Percentiles rank a stretch among this genome's conserved stretches.
Conservation (phyloP, 1,140 invertebrate genomes). For the Brachionus paranguensis region DNA sequence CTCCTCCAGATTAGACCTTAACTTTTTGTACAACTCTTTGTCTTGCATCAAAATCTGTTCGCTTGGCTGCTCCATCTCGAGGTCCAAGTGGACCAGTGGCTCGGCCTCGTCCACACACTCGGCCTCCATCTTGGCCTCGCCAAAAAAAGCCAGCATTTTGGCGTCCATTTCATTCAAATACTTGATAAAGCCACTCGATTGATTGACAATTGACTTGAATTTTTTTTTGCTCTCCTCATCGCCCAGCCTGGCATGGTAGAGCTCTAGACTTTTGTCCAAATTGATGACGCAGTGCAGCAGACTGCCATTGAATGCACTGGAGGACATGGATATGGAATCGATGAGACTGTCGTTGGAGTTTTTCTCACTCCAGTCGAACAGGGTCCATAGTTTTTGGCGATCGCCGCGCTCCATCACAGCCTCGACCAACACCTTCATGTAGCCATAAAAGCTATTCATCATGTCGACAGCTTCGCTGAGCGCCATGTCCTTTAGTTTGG, state of each 20-base stretch:
- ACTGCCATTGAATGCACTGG: neutral
- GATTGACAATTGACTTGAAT: neutral
- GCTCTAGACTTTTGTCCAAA: slow-evolving; percentile 19
- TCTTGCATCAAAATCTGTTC: neutral
- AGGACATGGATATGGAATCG: slow-evolving; percentile 6
- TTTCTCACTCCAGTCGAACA: slow-evolving; percentile 15
- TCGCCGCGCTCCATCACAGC: neutral
- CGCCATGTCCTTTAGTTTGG: neutral
- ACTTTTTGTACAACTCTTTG: slow-evolving; percentile 26
- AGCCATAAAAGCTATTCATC: neutral
- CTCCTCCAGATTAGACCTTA: neutral
- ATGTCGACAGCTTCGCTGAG: neutral
- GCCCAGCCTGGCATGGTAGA: neutral
- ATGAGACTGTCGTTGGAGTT: slow-evolving; percentile 26
- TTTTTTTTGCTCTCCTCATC: neutral
- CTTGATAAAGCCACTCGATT: slow-evolving; percentile 1
- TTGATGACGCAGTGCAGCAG: neutral
- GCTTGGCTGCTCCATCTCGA: neutral
- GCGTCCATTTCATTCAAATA: slow-evolving; percentile 21
- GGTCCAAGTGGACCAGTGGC: neutral
- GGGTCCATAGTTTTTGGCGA: neutral
- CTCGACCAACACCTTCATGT: neutral
- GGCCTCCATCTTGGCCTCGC: neutral
- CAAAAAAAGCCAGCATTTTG: neutral
- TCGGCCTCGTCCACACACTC: neutral